Evolutionary conservation across 2,888 invertebrate species (phyloP), one percentile per base, ranked within the genome.

Genomic region (Melinaea menophilus): DNA sequence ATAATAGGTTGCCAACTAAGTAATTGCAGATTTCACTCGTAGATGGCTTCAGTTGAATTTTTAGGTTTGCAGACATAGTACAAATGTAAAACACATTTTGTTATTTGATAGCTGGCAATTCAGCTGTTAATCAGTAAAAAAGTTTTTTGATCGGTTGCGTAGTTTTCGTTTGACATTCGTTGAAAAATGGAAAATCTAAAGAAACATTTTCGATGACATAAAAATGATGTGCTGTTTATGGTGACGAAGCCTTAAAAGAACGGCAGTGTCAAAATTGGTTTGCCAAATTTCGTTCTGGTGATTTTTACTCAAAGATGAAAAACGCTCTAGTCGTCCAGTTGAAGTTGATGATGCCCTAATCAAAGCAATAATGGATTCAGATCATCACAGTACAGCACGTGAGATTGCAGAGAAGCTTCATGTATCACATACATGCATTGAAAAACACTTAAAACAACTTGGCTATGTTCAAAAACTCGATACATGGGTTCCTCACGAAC

Each of bases 191-290:
- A 46, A 4, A 4, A 46, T 46, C 5, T 11, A 5, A 46, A 5
- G 46, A 2, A 46, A 46, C 22, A 46, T 46, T 46, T 46, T 46
- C 5, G 46, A n/a, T n/a, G n/a, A n/a, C n/a, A n/a, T n/a, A 46
- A 46, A 46, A 46, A 12, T 46, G 9, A 46, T 46, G 46, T 46
- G 46, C 46, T 46, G 46, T 46, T 46, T 46, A 46, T 46, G 46
- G 22, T 22, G 22, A 22, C 22, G 22, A 22, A 22, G 22, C 22
- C 22, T 22, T 22, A 22, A 22, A 22, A 22, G 22, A 22, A 22
- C 22, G 22, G 22, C 22, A 22, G 22, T 22, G 22, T 22, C 22
- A 22, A 22, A 22, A 22, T 22, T 22, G 22, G 22, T 22, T 22
- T 22, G 22, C 22, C 22, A 22, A 22, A 22, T 22, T 22, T 22